Evolutionary conservation across 2,888 invertebrate species (phyloP).

Genomic region (Busseola fusca): DNA sequence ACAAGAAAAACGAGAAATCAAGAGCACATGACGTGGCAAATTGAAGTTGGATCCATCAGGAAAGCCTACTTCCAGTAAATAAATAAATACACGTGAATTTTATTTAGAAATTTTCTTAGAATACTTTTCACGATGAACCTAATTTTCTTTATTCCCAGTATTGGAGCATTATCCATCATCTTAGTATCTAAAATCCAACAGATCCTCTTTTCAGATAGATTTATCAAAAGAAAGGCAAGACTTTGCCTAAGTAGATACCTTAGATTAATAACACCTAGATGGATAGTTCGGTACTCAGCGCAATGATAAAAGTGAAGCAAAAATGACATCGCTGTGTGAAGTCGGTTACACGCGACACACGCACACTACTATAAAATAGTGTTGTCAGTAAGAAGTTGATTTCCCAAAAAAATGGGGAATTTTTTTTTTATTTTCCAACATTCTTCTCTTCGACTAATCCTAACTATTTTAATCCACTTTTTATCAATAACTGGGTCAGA

Average conservation of each 20-base stretch:
- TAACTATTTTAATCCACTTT: no score
- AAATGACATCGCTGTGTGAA: no score
- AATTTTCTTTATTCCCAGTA: constrained; percentile 5
- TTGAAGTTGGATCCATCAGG: constrained; percentile 32
- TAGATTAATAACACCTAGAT: no score
- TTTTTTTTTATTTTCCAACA: no score
- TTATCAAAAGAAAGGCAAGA: background rate
- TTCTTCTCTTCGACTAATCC: no score
- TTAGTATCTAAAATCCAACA: background rate
- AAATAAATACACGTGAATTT: constrained; percentile 15
- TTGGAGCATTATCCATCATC: constrained; percentile 16
- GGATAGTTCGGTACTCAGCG: no score
- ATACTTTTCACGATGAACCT: background rate
- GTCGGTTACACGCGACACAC: no score
- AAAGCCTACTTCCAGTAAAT: constrained; percentile 8
- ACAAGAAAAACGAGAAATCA: constrained; percentile 4
- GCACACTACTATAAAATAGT: no score
- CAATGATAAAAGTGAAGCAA: no score
- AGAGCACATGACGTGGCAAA: constrained; percentile 18
- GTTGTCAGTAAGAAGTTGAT: no score
- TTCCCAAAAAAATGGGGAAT: no score
- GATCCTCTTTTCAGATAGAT: background rate
- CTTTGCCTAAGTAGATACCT: background rate
- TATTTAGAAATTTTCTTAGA: background rate
- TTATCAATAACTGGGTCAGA: no score